Evolutionary conservation across 2,888 invertebrate species (phyloP).

Genomic region (Melipona bicolor): DNA sequence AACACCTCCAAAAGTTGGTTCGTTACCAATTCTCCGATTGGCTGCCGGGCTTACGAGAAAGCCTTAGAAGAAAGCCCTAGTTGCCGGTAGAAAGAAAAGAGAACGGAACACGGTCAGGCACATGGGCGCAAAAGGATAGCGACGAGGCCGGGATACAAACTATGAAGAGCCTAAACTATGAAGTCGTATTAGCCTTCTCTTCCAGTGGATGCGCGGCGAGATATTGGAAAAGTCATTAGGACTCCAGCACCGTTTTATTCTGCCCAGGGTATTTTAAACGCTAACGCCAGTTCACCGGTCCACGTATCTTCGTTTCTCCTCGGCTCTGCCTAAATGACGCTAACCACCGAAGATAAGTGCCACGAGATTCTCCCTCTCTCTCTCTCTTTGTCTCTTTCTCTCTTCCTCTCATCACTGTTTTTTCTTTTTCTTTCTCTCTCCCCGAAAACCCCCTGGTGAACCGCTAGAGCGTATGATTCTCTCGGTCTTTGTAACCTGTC

Average conservation of each 20-base stretch:
- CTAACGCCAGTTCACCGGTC: conserved; percentile 57
- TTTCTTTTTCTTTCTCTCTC: neutral
- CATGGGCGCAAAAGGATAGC: neutral
- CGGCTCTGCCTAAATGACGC: conserved; percentile 49
- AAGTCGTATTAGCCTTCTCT: conserved; percentile 65
- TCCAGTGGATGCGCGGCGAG: conserved; percentile 48
- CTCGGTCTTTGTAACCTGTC: neutral
- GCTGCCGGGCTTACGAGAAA: conserved; percentile 26
- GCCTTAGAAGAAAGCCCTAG: conserved; percentile 8
- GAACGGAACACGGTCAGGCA: neutral
- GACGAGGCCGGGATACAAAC: conserved; percentile 29
- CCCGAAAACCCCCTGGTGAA: too few species aligned
- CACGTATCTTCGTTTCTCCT: conserved; percentile 45
- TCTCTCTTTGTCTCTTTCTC: too few species aligned
- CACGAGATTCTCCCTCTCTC: neutral
- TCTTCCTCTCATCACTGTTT: neutral
- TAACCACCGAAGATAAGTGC: conserved; percentile 55
- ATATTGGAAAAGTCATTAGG: conserved; percentile 78
- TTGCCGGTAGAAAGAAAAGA: neutral
- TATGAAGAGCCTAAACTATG: conserved; percentile 59
- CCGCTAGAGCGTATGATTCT: neutral
- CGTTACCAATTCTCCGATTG: conserved; percentile 58
- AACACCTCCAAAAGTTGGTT: conserved; percentile 54
- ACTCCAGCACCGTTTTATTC: conserved; percentile 70
- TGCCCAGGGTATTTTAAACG: conserved; percentile 70